Percentiles rank a stretch among this genome's conserved stretches.
phyloP scores from a whole-genome alignment of 2,113 vertebrate genomes.

The Brevimyrus niger region DNA sequence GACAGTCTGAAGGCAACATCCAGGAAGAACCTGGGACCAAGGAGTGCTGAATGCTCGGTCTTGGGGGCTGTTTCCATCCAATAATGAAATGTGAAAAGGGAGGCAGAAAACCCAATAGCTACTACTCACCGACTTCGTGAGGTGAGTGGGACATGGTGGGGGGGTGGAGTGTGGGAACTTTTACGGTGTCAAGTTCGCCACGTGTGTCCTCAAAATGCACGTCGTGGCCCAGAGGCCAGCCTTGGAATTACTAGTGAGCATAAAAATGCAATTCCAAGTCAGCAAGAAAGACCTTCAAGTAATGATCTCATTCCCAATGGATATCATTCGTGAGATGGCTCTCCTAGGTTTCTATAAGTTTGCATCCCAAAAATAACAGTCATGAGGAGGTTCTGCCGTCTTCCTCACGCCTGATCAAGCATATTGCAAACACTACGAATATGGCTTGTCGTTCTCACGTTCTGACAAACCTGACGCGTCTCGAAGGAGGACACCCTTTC shows the following conservation, averaged over 20 bases:
- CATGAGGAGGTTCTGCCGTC: not conserved
- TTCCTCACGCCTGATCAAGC: not conserved
- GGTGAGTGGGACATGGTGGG: not conserved
- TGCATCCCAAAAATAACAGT: not conserved
- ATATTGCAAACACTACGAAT: not conserved
- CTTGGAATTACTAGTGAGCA: not conserved
- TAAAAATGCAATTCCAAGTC: not conserved
- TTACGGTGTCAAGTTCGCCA: not conserved
- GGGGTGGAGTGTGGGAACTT: not conserved
- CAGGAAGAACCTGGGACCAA: not conserved
- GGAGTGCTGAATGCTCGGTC: not conserved
- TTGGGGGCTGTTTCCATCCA: not conserved
- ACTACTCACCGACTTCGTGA: not conserved
- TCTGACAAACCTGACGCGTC: not conserved
- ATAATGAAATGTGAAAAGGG: not conserved
- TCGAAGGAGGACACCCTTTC: not conserved
- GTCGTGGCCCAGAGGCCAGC: not conserved
- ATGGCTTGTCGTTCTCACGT: not conserved
- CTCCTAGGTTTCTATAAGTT: not conserved
- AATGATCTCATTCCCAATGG: conserved; percentile 2
- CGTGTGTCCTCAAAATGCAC: not conserved
- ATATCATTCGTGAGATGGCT: not conserved
- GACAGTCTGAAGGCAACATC: not conserved
- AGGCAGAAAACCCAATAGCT: not conserved
- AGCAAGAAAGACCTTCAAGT: conserved; percentile 15